Base-by-base conservation (phyloP, 2,113 vertebrate genomes). In the Astur gentilis region DNA sequence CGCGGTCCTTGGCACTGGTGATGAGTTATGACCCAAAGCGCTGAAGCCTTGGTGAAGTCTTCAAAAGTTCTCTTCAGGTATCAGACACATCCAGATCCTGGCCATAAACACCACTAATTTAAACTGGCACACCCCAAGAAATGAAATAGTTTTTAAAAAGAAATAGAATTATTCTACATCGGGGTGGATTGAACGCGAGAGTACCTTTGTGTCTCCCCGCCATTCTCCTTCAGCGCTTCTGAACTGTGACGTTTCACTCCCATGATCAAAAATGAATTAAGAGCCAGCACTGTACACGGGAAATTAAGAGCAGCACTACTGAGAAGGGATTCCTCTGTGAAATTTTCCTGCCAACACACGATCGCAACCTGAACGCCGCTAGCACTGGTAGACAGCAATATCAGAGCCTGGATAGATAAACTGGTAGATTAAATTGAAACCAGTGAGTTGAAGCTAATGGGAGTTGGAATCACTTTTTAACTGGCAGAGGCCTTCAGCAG, bases 351-450 rank as follows among this genome's bases (percentile, higher is more conserved):
- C 62, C 64, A 87, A 36, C n/a, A 55, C 34, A 26, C 19, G 49
- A 8, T 0, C 76, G 11, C 29, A 61, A 9, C 23, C 58, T 14
- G 4, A 54, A 32, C 49, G n/a, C 20, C 0, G 5, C 29, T 7
- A 36, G 9, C 11, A 1, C 31, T 62, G 16, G 9, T 29, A 87
- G 50, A 22, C n/a, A 81, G 66, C 45, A 66, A 6, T 1, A 15
- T 50, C 52, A 27, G 7, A 66, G 38, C 50, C 71, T n/a, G 26
- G 21, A 12, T 6, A 60, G 84, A 50, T 31, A 86, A 82, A 84
- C 19, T 16, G 20, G 16, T 10, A 45, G 49, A 80, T 77, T 76
- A 70, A 87, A 73, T 49, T 58, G 54, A 95, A 97, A 55, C 49
- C 58, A 55, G 44, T 38, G 40, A 72, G 26, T 45, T 84, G 65